Conservation (phyloP, 2,113 vertebrate genomes). For the Buteo buteo region DNA sequence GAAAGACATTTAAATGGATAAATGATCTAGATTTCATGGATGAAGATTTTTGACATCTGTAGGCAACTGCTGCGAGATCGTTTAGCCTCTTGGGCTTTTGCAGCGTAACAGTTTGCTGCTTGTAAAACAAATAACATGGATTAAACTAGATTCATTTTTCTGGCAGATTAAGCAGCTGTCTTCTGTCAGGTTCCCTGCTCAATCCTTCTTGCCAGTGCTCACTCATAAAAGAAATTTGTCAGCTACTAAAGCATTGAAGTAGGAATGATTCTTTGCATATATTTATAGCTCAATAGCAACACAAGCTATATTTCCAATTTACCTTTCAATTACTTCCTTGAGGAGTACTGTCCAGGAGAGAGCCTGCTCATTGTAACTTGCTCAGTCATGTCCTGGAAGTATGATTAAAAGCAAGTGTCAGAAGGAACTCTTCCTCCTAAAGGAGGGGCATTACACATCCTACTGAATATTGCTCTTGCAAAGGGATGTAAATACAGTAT, state of each 20-base stretch:
- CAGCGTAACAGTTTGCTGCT: neutral
- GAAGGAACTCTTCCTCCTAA: neutral
- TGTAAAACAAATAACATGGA: constrained; percentile 1
- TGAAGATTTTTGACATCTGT: neutral
- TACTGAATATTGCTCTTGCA: neutral
- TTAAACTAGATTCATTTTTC: constrained; percentile 30
- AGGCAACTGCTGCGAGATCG: neutral
- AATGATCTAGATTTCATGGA: neutral
- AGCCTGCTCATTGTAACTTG: neutral
- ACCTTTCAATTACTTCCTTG: neutral
- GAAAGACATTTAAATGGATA: neutral
- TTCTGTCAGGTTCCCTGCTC: neutral
- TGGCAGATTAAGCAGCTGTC: neutral
- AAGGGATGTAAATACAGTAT: neutral
- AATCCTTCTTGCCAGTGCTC: neutral
- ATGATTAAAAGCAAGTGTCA: neutral
- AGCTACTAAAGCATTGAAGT: neutral
- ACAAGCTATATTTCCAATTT: neutral
- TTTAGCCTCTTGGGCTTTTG: neutral
- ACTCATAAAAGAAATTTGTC: neutral
- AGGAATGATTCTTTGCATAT: neutral
- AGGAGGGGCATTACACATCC: neutral
- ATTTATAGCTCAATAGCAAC: neutral
- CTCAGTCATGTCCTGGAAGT: neutral
- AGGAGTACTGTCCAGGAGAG: neutral